Conservation (phyloP, 2,797 vertebrate species). For the Helarctos malayanus region DNA sequence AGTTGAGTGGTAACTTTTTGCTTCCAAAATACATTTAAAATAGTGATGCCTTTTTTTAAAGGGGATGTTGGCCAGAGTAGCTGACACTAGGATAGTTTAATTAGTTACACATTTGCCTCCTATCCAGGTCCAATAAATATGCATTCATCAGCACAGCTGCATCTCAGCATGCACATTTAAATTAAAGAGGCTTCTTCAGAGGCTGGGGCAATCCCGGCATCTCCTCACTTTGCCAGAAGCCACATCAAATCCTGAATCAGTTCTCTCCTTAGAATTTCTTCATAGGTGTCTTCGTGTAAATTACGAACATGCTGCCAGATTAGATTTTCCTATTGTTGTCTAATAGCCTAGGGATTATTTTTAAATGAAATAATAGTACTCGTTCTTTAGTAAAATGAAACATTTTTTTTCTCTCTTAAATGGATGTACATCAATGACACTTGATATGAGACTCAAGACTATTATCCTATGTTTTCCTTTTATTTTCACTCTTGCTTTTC, state of each 20-base stretch:
- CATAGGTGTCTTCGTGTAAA: conserved; percentile 65
- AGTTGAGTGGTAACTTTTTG: conserved; percentile 54
- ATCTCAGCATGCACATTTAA: conserved; percentile 89
- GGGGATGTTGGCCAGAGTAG: conserved; percentile 78
- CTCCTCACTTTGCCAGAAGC: conserved; percentile 87
- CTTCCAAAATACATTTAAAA: conserved; percentile 70
- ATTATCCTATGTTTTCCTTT: not conserved
- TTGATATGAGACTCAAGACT: not conserved
- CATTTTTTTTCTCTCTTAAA: not conserved
- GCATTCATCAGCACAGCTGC: conserved; percentile 90
- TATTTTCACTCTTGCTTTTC: conserved; percentile 11
- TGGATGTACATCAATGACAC: not conserved
- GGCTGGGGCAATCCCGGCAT: conserved; percentile 87
- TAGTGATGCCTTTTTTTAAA: conserved; percentile 42
- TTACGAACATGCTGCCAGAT: conserved; percentile 72
- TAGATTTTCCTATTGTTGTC: conserved; percentile 24
- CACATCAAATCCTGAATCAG: conserved; percentile 87
- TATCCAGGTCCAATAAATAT: conserved; percentile 90
- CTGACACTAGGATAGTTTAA: conserved; percentile 87
- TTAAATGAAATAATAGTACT: conserved; percentile 11
- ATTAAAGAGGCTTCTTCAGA: conserved; percentile 90
- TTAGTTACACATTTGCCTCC: conserved; percentile 88
- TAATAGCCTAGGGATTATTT: conserved; percentile 54
- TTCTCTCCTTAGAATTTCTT: conserved; percentile 84
- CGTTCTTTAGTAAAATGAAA: conserved; percentile 48